phyloP scores from a whole-genome alignment of 2,113 vertebrate species.

The Muntiacus muntjak region DNA sequence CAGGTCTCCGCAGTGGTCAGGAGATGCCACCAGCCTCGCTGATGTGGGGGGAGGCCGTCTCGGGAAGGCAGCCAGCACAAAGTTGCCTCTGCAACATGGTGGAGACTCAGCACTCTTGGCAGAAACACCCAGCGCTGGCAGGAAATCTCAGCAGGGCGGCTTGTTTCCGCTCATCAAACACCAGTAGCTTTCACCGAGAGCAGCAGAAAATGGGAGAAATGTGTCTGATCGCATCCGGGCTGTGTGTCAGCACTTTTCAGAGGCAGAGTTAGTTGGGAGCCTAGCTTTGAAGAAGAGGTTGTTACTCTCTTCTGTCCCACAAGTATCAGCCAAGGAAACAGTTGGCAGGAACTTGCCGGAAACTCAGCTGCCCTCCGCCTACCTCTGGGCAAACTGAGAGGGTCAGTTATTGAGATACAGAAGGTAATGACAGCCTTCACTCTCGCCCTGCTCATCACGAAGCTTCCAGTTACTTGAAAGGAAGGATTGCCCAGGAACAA shows the following conservation, averaged over 20 bases:
- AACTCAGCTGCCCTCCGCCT: background rate
- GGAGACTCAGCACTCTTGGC: constrained; percentile 68
- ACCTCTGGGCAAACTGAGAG: background rate
- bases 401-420: background rate
- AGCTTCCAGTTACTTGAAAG: background rate
- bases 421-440: background rate
- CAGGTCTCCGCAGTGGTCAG: background rate
- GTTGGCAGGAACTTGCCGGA: constrained; percentile 25
- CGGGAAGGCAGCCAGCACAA: constrained; percentile 4
- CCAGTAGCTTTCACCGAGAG: constrained; percentile 70
- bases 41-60: background rate
- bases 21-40: background rate
- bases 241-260: constrained; percentile 75
- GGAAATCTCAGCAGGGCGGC: constrained; percentile 75
- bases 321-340: constrained; percentile 49
- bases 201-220: constrained; percentile 65
- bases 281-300: constrained; percentile 74
- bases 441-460: background rate
- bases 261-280: constrained; percentile 67
- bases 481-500: background rate
- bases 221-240: constrained; percentile 67
- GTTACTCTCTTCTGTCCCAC: constrained; percentile 30
- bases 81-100: constrained; percentile 62
- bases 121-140: constrained; percentile 74
- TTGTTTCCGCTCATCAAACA: constrained; percentile 82